Percentiles rank a stretch among this genome's conserved stretches.
Conservation (phyloP, 2,113 vertebrate species). For the Urocolius indicus region DNA sequence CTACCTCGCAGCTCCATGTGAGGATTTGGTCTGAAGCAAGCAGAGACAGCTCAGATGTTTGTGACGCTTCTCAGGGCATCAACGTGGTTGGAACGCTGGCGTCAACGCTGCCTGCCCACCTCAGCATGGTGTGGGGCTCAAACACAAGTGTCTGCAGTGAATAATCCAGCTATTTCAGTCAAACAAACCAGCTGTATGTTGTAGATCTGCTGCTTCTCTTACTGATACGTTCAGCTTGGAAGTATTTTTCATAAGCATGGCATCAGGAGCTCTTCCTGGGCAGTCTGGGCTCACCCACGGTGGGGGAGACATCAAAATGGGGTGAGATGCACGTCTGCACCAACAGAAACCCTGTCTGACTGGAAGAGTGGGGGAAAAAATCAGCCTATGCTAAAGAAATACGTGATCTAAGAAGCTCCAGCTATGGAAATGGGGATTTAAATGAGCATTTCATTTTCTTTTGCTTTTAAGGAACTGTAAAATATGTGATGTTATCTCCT, state of each 20-base stretch:
- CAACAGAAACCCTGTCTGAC: background rate
- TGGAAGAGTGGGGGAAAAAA: background rate
- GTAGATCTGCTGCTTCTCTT: background rate
- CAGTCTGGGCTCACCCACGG: background rate
- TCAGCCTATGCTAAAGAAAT: background rate
- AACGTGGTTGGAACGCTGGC: fast-evolving
- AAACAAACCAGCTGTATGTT: background rate
- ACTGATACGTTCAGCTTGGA: background rate
- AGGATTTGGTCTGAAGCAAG: background rate
- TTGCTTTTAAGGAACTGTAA: background rate
- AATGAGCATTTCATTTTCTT: background rate
- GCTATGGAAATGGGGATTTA: background rate
- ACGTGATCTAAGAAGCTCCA: background rate
- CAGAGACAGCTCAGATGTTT: background rate
- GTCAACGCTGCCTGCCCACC: fast-evolving
- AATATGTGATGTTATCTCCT: background rate
- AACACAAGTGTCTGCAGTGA: background rate
- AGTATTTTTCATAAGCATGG: background rate
- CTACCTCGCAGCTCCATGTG: background rate
- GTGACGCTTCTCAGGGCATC: fast-evolving
- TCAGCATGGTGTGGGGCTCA: background rate
- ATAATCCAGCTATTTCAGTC: background rate
- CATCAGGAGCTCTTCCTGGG: background rate
- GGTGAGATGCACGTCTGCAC: background rate
- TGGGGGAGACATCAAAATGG: background rate